Conservation (phyloP, 2,113 vertebrate genomes). For the Oxyruncus cristatus region DNA sequence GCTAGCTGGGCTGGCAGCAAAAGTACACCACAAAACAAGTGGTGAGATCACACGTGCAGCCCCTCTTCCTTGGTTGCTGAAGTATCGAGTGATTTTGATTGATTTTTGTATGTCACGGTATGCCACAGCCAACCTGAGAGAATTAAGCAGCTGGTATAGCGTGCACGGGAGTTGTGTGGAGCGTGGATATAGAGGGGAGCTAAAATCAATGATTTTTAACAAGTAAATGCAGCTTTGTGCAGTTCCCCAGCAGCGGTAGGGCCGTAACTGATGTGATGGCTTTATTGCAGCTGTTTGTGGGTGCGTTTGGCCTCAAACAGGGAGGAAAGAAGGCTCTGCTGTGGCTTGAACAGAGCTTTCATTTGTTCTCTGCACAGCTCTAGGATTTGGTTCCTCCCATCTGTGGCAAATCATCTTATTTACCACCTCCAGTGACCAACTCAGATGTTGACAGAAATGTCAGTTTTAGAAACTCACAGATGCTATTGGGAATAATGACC, state of each 20-base stretch:
- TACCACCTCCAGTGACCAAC: conserved; percentile 43
- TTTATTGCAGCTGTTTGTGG: conserved; percentile 55
- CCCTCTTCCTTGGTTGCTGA: not conserved
- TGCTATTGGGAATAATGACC: not conserved
- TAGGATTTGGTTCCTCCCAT: not conserved
- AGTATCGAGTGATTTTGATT: not conserved
- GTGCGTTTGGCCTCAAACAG: not conserved
- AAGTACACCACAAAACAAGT: not conserved
- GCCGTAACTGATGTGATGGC: conserved; percentile 30
- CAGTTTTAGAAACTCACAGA: conserved; percentile 21
- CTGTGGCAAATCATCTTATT: conserved; percentile 62
- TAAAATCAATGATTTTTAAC: conserved; percentile 29
- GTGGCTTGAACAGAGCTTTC: not conserved
- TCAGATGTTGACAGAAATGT: conserved; percentile 27
- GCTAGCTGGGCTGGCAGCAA: not conserved
- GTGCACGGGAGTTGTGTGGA: not conserved
- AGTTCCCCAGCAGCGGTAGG: not conserved
- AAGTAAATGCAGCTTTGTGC: conserved; percentile 31
- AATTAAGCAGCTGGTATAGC: not conserved
- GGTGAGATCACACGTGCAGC: not conserved
- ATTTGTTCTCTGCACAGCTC: conserved; percentile 25
- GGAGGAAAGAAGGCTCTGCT: conserved; percentile 15
- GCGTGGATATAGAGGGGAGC: rapidly evolving
- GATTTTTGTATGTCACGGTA: conserved; percentile 10
- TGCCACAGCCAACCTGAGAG: not conserved